Evolutionary conservation across 2,888 invertebrate genomes (phyloP).

Genomic region (Trichogramma evanescens): DNA sequence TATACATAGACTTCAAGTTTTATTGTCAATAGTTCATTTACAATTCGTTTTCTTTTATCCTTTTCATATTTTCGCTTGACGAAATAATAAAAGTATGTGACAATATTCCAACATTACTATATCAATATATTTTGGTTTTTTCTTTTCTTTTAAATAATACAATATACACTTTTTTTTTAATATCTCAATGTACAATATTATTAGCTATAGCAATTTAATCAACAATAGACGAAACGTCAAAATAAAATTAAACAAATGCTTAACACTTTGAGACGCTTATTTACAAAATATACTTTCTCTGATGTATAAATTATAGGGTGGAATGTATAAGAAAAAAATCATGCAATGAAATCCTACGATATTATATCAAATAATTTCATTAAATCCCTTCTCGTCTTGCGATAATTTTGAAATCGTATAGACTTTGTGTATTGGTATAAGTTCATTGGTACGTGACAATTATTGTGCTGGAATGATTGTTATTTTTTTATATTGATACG

Average conservation of each 20-base stretch:
- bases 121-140: neutral
- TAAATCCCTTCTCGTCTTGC: neutral
- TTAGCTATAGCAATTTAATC: conserved; percentile 11
- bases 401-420: too few relatives aligned
- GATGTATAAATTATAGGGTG: conserved; percentile 10
- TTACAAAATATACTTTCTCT: conserved; percentile 13
- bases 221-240: conserved; percentile 14
- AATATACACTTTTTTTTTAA: neutral
- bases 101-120: neutral
- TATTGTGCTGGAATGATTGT: conserved; percentile 14
- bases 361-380: conserved; percentile 12
- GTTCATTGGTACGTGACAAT: conserved; percentile 8
- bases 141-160: conserved; percentile 12
- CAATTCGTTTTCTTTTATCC: too few relatives aligned
- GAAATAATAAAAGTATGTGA: too few relatives aligned
- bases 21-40: too few relatives aligned
- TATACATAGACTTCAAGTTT: too few relatives aligned
- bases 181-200: neutral
- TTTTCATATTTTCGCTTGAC: too few relatives aligned
- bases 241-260: conserved; percentile 11
- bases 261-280: neutral
- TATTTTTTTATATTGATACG: conserved; percentile 4
- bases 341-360: conserved; percentile 10
- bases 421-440: neutral
- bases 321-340: conserved; percentile 20